Percentiles rank a stretch among this genome's conserved stretches.
phyloP scores from a whole-genome alignment of 2,113 vertebrate genomes.

The Balaenoptera acutorostrata region DNA sequence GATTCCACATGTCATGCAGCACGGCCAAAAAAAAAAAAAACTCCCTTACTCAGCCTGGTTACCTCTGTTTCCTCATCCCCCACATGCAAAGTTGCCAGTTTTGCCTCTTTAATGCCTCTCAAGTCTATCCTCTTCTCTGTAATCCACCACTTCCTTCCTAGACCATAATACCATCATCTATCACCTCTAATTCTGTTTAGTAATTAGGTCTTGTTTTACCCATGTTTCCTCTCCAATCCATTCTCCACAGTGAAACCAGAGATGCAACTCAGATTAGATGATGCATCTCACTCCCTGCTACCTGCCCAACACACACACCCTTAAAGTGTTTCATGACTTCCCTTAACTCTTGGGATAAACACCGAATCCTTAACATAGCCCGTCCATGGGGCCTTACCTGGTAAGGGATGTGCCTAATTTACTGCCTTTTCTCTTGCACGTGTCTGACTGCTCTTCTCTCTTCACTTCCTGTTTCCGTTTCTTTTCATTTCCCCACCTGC shows the following conservation, averaged over 20 bases:
- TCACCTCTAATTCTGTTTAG: neutral
- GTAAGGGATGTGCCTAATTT: neutral
- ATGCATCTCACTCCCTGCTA: too few species aligned
- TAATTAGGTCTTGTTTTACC: neutral
- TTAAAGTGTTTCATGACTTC: neutral
- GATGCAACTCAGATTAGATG: neutral
- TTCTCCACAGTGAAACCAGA: neutral
- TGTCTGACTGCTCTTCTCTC: neutral
- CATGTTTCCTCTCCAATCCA: neutral
- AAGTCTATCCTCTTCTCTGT: neutral
- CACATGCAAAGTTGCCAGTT: neutral
- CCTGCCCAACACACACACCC: too few species aligned
- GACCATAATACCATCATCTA: neutral
- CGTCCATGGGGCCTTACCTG: neutral
- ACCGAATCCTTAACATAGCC: neutral
- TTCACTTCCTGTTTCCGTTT: neutral
- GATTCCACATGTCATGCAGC: too few species aligned
- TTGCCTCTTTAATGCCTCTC: neutral
- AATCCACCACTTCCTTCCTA: neutral
- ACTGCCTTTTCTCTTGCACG: too few species aligned
- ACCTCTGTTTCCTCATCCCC: neutral
- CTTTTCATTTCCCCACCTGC: neutral
- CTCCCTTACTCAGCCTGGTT: neutral
- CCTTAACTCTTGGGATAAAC: neutral
- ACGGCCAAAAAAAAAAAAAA: too few species aligned